Base-by-base conservation (phyloP, 2,113 vertebrate species). In the Polypterus senegalus region DNA sequence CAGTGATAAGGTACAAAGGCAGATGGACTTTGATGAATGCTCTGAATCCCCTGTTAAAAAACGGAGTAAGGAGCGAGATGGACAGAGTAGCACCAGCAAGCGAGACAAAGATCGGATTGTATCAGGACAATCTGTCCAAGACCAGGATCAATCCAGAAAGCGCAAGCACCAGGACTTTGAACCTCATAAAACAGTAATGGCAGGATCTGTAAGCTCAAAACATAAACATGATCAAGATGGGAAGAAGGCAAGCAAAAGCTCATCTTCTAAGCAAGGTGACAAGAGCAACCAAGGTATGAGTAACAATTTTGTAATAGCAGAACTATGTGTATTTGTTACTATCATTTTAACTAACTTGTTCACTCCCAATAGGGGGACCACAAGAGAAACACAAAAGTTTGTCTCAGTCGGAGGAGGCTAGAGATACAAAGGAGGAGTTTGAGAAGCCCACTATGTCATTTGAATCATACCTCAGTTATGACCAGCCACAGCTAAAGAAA, bases 391-490 rank as follows among this genome's bases (percentile, higher is more conserved):
- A 27, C 27, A 27, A 27, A 27, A 27, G 27, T 27, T 27, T 27
- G 27, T 27, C 27, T 27, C 27, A 27, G 27, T 55, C 54, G 5
- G 5, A 27, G 27, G 56, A 27, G 56, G 56, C 11, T 9, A 4
- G 67, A 51, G 0, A 7, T 62, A 5, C 70, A 79, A 80, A 81
- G 1, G 88, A 88, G 0, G 65, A 91, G 45, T 81, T 82, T 3
- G 84, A 89, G 27, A 77, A 82, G 9, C 93, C 92, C 11, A 92
- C 90, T 3, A 97, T 93, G 96, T 98, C 95, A 5, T 99, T 99
- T 3, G 96, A 99, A 78, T 97, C 92, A 0, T 98, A 97, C 65
- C 89, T 99, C 66, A 97, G 91, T 6, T 99, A 99, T 0, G 96
- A 98, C 69, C 91, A 91, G 57, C 96, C 96, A 1, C 82, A 85